Percentiles rank a stretch among this genome's conserved stretches.
phyloP scores from a whole-genome alignment of 2,113 vertebrate species.

The Hemiprocne comata region DNA sequence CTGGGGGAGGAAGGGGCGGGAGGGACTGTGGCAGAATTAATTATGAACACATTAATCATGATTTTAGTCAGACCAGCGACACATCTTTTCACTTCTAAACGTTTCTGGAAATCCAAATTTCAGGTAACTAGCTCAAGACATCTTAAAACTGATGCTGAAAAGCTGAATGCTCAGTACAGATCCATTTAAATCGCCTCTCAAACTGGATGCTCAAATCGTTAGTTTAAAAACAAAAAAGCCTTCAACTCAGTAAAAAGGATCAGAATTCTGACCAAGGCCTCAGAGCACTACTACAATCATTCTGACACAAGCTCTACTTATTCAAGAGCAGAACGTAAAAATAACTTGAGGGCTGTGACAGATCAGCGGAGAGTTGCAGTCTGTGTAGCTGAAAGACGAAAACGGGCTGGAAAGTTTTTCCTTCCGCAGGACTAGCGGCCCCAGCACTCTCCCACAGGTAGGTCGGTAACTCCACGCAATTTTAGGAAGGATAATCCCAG shows the following conservation, averaged over 20 bases:
- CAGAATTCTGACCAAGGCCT: background rate
- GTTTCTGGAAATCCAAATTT: background rate
- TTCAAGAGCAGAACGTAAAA: background rate
- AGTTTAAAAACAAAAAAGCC: background rate
- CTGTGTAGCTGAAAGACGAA: background rate
- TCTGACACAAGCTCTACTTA: background rate
- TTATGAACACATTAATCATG: background rate
- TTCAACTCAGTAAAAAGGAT: background rate
- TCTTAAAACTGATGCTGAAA: background rate
- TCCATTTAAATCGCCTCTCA: background rate
- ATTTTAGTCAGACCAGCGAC: background rate
- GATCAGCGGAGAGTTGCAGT: background rate
- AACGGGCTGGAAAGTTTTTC: background rate
- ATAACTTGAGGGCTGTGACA: background rate
- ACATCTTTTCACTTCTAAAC: background rate
- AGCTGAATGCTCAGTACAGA: background rate
- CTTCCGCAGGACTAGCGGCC: background rate
- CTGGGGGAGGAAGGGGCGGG: background rate
- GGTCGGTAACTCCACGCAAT: fast-evolving
- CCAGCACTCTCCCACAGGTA: background rate
- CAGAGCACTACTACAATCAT: background rate
- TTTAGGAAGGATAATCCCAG: background rate
- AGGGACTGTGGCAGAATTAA: background rate
- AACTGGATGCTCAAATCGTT: background rate
- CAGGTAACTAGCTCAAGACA: background rate